phyloP scores from a whole-genome alignment of 1,140 invertebrate species.

The Aricia agestis region DNA sequence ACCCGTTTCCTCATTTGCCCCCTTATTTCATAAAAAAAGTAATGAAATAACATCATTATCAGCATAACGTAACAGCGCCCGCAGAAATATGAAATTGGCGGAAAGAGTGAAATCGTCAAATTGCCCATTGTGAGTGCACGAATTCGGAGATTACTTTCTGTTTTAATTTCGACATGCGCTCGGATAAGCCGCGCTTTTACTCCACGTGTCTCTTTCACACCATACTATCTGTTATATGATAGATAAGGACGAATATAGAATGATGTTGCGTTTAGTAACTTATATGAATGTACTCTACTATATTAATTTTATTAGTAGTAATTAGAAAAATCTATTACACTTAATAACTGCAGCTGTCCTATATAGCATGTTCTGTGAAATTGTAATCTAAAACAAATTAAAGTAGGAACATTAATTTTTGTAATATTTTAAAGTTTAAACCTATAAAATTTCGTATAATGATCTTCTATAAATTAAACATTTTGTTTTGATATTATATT shows the following conservation, averaged over 20 bases:
- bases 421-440: too few relatives aligned
- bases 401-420: too few relatives aligned
- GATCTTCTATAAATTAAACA: too few relatives aligned
- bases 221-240: neutral
- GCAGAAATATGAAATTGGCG: constrained; percentile 61
- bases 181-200: neutral
- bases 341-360: too few relatives aligned
- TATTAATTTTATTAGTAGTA: neutral
- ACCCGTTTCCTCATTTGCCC: too few relatives aligned
- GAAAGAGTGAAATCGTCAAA: constrained; percentile 72
- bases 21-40: too few relatives aligned
- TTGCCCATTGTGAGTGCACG: constrained; percentile 70
- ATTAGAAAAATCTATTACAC: too few relatives aligned
- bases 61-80: constrained; percentile 30
- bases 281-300: neutral
- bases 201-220: neutral
- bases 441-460: too few relatives aligned
- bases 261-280: neutral
- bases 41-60: constrained; percentile 14
- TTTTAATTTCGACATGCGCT: constrained; percentile 51
- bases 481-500: too few relatives aligned
- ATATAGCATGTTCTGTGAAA: too few relatives aligned
- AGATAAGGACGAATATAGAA: neutral
- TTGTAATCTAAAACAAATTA: too few relatives aligned
- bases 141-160: constrained; percentile 68